phyloP scores from a whole-genome alignment of 2,888 invertebrate genomes.

The Trissolcus brochymenae region DNA sequence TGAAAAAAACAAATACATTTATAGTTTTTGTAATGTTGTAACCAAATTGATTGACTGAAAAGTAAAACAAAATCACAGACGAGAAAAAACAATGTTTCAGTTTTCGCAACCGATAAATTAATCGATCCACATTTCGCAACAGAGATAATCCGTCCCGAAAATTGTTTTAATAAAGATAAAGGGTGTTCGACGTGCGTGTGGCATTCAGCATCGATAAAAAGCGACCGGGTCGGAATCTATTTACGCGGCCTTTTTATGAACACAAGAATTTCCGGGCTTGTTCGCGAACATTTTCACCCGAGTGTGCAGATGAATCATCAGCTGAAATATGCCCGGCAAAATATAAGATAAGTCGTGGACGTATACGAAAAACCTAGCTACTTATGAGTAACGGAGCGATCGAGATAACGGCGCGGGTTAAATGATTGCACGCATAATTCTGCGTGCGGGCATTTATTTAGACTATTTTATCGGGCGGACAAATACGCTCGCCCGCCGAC shows the following conservation, averaged over 20 bases:
- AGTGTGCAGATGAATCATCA: constrained; percentile 32
- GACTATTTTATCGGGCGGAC: constrained; percentile 48
- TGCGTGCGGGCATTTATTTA: constrained; percentile 49
- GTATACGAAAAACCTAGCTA: constrained; percentile 30
- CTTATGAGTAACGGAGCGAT: constrained; percentile 52
- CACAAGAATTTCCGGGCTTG: constrained; percentile 48
- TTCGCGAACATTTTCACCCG: constrained; percentile 25
- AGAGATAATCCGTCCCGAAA: constrained; percentile 13
- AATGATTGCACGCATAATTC: constrained; percentile 56
- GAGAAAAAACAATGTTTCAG: too few species aligned
- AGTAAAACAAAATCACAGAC: too few species aligned
- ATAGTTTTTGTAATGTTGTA: too few species aligned
- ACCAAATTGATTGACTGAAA: too few species aligned
- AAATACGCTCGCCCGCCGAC: constrained; percentile 52
- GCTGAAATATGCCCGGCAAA: constrained; percentile 4
- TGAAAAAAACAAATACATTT: too few species aligned
- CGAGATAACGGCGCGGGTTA: constrained; percentile 37
- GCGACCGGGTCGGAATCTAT: constrained; percentile 27
- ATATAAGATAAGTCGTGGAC: constrained; percentile 16
- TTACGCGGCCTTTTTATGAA: constrained; percentile 23
- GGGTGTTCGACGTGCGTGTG: constrained; percentile 12
- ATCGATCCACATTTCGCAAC: background rate
- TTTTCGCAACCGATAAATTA: background rate
- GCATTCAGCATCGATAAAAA: constrained; percentile 23
- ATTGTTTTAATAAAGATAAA: constrained; percentile 27